Evolutionary conservation across 2,113 vertebrate species (phyloP).

Genomic region (Oncorhynchus mykiss): DNA sequence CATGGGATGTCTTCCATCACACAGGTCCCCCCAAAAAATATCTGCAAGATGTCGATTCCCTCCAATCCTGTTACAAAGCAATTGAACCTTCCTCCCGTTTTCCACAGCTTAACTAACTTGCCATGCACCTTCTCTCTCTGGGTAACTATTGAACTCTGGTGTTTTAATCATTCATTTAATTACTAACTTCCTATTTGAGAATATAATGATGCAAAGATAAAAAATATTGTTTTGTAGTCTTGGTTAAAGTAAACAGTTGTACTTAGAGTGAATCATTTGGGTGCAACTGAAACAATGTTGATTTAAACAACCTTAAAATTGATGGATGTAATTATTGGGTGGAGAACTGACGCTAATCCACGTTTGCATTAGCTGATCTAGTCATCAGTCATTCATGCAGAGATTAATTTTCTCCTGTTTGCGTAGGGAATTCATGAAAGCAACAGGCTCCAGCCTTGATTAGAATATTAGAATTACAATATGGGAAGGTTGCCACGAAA

Average conservation of each 20-base stretch:
- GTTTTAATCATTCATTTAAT: slow-evolving; percentile 5
- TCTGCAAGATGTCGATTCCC: not conserved
- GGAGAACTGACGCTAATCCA: not conserved
- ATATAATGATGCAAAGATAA: not conserved
- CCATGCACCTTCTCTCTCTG: not conserved
- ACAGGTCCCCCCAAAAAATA: no score
- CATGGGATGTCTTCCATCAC: not conserved
- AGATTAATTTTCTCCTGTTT: slow-evolving; percentile 12
- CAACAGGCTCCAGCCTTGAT: not conserved
- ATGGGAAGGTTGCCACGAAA: not conserved
- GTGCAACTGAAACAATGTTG: not conserved
- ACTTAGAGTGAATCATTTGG: no score
- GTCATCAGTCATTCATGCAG: not conserved
- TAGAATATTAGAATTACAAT: not conserved
- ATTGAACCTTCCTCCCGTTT: not conserved
- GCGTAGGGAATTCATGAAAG: not conserved
- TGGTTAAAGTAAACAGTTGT: no score
- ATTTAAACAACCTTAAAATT: slow-evolving; percentile 4
- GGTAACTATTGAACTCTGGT: slow-evolving; percentile 4
- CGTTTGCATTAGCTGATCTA: slow-evolving; percentile 1
- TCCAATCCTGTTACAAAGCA: not conserved
- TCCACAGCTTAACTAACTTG: not conserved
- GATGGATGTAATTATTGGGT: slow-evolving; percentile 13
- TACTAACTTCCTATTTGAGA: not conserved
- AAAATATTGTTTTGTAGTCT: no score